These are phyloP conservation scores for Sminthurinus signatus DNA, from an alignment of 1,140 invertebrate genomes.

Conservation along the genomic window DNA sequence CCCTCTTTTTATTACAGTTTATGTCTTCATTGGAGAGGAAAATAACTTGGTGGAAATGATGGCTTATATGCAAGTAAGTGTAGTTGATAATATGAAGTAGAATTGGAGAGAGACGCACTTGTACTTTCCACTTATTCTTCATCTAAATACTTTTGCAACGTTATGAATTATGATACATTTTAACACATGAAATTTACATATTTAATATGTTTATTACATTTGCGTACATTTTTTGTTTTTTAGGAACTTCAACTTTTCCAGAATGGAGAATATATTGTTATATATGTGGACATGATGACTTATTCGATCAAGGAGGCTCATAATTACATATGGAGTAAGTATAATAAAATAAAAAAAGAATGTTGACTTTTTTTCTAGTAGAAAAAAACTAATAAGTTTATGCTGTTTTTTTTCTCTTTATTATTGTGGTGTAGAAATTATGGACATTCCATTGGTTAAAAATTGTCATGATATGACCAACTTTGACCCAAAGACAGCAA, in stretches of 20 bases:
- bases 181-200: neutral
- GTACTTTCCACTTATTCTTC: neutral
- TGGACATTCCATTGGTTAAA: neutral
- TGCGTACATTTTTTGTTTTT: no score
- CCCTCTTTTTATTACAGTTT: slow-evolving; percentile 60
- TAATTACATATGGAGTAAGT: slow-evolving; percentile 83
- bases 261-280: slow-evolving; percentile 89
- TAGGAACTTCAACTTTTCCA: slow-evolving; percentile 75
- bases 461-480: slow-evolving; percentile 26
- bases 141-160: neutral
- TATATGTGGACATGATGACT: slow-evolving; percentile 85
- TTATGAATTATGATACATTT: no score
- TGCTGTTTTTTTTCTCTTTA: neutral
- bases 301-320: slow-evolving; percentile 67
- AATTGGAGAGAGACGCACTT: neutral
- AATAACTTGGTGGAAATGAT: slow-evolving; percentile 71
- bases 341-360: no score
- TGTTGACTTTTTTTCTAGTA: no score
- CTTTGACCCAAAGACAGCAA: slow-evolving; percentile 54
- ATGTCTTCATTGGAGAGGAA: slow-evolving; percentile 79
- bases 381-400: neutral
- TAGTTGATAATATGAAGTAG: neutral
- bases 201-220: slow-evolving; percentile 42
- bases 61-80: neutral
- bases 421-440: neutral